Base-by-base conservation (phyloP, 2,113 vertebrate genomes). In the Hemiscyllium ocellatum region DNA sequence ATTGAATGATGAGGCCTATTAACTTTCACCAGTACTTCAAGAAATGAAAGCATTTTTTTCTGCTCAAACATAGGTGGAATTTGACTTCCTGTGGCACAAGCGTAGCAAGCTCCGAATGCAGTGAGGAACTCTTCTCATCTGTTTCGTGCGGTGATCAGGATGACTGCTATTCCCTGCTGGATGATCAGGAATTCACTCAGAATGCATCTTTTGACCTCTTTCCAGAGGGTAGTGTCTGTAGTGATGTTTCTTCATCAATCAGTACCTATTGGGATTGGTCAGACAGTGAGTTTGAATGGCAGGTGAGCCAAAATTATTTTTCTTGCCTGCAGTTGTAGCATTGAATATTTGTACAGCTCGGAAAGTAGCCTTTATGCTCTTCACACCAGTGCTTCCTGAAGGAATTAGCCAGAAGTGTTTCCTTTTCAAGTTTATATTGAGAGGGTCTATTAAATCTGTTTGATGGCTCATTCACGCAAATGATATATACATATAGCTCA, bases 221-320 rank as follows among this genome's bases (percentile, higher is more conserved):
- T 97, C 99, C 99, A 0, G 99, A 99, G 96, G 99, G 99, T 4
- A 99, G 99, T 1, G 99, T 99, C 85, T 99, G 99, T 97, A 99
- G 99, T 33, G 99, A 99, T 94, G 99, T 99, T 37, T 99, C 99
- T 1, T 99, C 99, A n/a, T 99, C 99, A 50, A 99, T 99, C 97
- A 99, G 99, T 97, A 99, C 99, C 0, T 99, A 99, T 95, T 99
- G 99, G 99, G 99, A 99, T 97, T 99, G 99, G 99, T 99, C 99
- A 20, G 99, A 99, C 97, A 99, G 99, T 0, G 99, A 99, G 96
- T 99, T 99, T 98, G 99, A 99, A 96, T 99, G 99, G 99, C 99
- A 99, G 99, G 99, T 99, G 97, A 97, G 97, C 96, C 56, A 5
- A 66, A 94, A 24, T 68, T 0, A 4, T 0, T 96, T 47, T 76